phyloP scores from a whole-genome alignment of 2,888 invertebrate species.

The Drosophila borealis region DNA sequence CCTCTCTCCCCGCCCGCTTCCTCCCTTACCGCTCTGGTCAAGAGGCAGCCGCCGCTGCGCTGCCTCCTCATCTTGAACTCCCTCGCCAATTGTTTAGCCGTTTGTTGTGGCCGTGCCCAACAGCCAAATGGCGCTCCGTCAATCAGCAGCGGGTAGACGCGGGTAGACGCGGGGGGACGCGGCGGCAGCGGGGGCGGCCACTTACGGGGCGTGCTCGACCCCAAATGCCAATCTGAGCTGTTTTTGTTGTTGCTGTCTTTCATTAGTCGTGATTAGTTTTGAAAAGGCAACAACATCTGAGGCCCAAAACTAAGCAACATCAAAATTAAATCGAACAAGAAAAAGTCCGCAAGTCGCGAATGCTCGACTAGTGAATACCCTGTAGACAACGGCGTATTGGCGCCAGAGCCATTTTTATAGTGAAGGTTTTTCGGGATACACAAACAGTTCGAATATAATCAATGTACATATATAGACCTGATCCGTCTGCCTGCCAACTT shows the following conservation, averaged over 20 bases:
- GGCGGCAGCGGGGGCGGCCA: constrained; percentile 23
- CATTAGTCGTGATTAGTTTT: constrained; percentile 74
- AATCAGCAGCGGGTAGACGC: constrained; percentile 48
- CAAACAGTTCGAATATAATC: too few species aligned
- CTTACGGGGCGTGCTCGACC: constrained; percentile 65
- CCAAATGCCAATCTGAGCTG: constrained; percentile 64
- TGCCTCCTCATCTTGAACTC: constrained; percentile 32
- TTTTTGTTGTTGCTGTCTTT: constrained; percentile 51
- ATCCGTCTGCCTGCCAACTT: too few species aligned
- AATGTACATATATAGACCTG: too few species aligned
- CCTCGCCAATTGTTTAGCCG: constrained; percentile 57
- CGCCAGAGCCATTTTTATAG: too few species aligned
- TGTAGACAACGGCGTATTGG: not conserved
- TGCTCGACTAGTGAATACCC: not conserved
- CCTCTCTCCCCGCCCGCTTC: not conserved
- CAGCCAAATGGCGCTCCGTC: constrained; percentile 52
- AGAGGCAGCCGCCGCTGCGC: not conserved
- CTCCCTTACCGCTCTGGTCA: not conserved
- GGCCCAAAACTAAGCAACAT: not conserved
- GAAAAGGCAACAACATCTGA: constrained; percentile 45
- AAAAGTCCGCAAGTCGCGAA: not conserved
- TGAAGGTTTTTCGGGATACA: too few species aligned
- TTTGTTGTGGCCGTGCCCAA: constrained; percentile 61
- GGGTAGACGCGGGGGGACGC: constrained; percentile 8
- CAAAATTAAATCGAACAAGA: constrained; percentile 6